Evolutionary conservation across 2,797 vertebrate species (phyloP).

Genomic region (Phataginus tetradactyla): DNA sequence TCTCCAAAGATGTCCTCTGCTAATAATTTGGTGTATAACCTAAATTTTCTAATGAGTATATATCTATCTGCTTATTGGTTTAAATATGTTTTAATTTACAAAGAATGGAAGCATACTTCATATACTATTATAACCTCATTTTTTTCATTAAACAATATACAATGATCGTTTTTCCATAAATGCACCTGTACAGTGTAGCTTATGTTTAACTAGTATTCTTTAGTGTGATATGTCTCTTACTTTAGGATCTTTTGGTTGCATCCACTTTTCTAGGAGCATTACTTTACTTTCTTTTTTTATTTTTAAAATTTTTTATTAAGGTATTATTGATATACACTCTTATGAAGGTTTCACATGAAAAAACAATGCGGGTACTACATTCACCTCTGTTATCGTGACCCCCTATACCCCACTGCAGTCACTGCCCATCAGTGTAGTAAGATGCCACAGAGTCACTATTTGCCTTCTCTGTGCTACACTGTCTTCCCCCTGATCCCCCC

Average conservation of each 20-base stretch:
- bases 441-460: too few species aligned
- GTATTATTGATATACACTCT: too few species aligned
- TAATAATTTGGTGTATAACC: background rate
- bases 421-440: too few species aligned
- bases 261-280: background rate
- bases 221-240: background rate
- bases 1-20: background rate
- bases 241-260: background rate
- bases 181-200: background rate
- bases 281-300: background rate
- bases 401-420: too few species aligned
- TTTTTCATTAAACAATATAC: background rate
- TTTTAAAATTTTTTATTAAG: too few species aligned
- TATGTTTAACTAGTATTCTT: background rate
- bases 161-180: background rate
- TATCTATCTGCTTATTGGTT: background rate
- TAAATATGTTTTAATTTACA: background rate
- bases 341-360: too few species aligned
- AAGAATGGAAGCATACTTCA: background rate
- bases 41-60: conserved; percentile 20
- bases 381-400: too few species aligned
- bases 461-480: too few species aligned
- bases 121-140: background rate
- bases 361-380: too few species aligned
- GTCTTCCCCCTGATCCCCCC: too few species aligned